Evolutionary conservation across 2,113 vertebrate species (phyloP).

Genomic region (Xenus cinereus): DNA sequence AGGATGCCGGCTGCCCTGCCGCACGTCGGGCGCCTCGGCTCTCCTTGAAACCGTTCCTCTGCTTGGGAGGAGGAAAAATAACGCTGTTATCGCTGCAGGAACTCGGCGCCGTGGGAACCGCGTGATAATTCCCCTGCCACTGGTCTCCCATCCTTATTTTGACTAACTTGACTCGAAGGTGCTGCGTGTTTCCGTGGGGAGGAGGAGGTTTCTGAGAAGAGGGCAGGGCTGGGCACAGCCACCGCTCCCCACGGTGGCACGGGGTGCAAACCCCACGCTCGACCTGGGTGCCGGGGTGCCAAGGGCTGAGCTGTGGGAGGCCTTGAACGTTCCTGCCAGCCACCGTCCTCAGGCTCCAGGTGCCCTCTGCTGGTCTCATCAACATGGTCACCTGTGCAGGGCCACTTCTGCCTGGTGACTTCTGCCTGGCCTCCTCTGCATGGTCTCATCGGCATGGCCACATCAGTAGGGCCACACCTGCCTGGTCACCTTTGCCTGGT

Average conservation of each 20-base stretch:
- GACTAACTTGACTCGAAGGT: background rate
- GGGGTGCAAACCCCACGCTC: background rate
- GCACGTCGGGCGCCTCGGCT: background rate
- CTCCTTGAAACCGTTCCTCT: background rate
- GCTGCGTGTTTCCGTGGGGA: fast-evolving
- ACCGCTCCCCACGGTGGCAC: fast-evolving
- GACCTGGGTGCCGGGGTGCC: background rate
- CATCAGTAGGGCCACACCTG: background rate
- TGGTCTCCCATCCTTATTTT: background rate
- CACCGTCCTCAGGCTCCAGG: background rate
- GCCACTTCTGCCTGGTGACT: background rate
- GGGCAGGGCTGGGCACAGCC: background rate
- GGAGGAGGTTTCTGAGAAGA: background rate
- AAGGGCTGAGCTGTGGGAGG: background rate
- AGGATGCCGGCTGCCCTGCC: background rate
- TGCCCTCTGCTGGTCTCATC: background rate
- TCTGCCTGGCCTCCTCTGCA: background rate
- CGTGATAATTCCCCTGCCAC: background rate
- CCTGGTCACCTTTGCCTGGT: background rate
- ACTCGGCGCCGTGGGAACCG: no score
- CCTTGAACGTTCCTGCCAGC: fast-evolving
- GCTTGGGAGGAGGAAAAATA: background rate
- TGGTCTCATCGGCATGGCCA: background rate
- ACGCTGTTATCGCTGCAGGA: background rate
- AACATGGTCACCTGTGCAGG: background rate